Base-by-base conservation (phyloP, 2,888 invertebrate species). In the Caenorhabditis sp. region DNA sequence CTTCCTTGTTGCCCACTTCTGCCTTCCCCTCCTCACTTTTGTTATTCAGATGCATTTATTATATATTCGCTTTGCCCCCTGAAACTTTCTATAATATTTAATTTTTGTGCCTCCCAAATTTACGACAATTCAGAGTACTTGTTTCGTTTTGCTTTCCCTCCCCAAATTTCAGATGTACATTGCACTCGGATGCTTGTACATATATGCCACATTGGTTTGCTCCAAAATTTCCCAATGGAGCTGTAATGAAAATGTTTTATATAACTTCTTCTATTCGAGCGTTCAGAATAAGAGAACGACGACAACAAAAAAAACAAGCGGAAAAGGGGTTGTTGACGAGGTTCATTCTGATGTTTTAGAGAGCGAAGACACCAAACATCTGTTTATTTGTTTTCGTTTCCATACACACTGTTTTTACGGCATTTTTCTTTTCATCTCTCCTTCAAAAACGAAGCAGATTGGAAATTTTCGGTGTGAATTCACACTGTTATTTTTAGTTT, bases 121-220 rank as follows among this genome's bases (percentile, higher is more conserved):
- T 70, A 35, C 26, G 31, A 41, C 49, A 44, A 44, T 70, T 70
- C 58, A 38, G 31, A 41, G 28, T 35, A 31, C 31, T 61, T 47
- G 59, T 72, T 72, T 72, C 61, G 49, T 73, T 72, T 49, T 66
- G 14, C 22, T 47, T 54, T 38, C 28, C 54, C 19, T n/a, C 38
- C 49, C 38, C 7, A 28, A 66, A 14, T 2, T 38, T 38, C 38
- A 19, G 61, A 51, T 74, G 74, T 74, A 74, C 74, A 74, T 74
- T 64, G 74, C 74, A 74, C 35, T 44, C 22, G 54, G 64, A 61
- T 74, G 74, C 74, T 64, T 74, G 74, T 74, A 74, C 49, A 64
- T 51, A 22, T 31, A 35, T 35, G 26, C 31, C 35, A 22, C 31
- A 31, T 26, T n/a, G 5, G 7, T n/a, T 49, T 66, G 47, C 66